These are phyloP conservation scores for Geopemphigus sp. DNA, from an alignment of 1,140 invertebrate species.

Conservation along the genomic window DNA sequence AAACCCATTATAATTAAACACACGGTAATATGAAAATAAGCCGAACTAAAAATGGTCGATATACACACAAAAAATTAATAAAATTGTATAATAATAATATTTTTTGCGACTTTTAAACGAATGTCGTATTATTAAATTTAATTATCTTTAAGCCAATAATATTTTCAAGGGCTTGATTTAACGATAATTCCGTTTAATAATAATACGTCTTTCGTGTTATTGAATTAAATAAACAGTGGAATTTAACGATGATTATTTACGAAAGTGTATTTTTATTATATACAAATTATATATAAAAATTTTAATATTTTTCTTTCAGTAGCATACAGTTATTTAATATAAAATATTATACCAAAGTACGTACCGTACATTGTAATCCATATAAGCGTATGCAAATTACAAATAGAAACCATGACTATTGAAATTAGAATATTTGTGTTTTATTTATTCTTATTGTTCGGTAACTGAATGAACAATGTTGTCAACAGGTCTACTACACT, in stretches of 20 bases:
- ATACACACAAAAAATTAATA: too few relatives aligned
- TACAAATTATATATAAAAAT: too few relatives aligned
- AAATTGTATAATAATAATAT: too few relatives aligned
- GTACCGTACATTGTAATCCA: slow-evolving; percentile 22
- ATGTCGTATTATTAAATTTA: too few relatives aligned
- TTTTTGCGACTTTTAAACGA: too few relatives aligned
- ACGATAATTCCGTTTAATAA: too few relatives aligned
- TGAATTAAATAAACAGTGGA: too few relatives aligned
- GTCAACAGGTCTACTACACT: slow-evolving; percentile 43
- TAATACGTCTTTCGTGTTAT: too few relatives aligned
- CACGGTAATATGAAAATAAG: background rate
- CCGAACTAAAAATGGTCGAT: background rate
- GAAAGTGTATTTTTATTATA: background rate
- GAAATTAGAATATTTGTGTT: slow-evolving; percentile 15
- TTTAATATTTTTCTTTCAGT: background rate
- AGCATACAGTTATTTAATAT: background rate
- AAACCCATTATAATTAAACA: background rate
- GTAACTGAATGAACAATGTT: slow-evolving; percentile 30
- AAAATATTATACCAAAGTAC: background rate
- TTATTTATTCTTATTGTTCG: slow-evolving; percentile 9
- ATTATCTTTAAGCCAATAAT: too few relatives aligned
- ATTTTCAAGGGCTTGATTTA: too few relatives aligned
- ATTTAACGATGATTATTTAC: background rate
- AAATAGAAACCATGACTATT: slow-evolving; percentile 21
- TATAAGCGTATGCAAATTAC: slow-evolving; percentile 33